A percentile compares a stretch with the other conserved stretches of the same genome.
These are phyloP conservation scores for Corythornis madagascariensis DNA, from an alignment of 2,113 vertebrate genomes.

Conservation along the genomic window DNA sequence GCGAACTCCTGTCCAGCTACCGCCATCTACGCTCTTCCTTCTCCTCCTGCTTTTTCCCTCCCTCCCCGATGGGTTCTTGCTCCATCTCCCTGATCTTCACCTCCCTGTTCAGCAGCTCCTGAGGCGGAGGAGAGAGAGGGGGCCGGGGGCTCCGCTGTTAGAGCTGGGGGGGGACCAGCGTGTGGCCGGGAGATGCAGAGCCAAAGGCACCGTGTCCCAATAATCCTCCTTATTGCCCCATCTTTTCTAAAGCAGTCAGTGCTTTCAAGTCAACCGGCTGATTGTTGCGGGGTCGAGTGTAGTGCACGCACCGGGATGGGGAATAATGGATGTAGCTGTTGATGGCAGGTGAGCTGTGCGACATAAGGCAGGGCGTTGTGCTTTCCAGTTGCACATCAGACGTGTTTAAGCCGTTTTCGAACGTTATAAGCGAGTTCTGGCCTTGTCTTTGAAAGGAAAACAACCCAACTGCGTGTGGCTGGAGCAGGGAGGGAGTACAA, in stretches of 20 bases:
- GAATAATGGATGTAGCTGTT: background rate
- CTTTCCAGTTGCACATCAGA: accelerated
- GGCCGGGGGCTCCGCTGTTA: background rate
- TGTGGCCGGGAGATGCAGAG: background rate
- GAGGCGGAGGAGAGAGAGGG: background rate
- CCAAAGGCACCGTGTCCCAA: background rate
- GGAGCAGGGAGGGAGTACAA: background rate
- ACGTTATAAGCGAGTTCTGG: background rate
- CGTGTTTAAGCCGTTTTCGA: background rate
- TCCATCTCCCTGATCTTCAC: background rate
- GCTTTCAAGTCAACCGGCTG: background rate
- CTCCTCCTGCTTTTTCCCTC: no score
- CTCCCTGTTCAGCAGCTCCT: background rate
- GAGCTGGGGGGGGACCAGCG: background rate
- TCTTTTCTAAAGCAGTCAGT: background rate
- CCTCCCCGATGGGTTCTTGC: background rate
- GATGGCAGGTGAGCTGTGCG: background rate
- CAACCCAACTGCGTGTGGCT: accelerated
- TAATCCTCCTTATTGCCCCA: background rate
- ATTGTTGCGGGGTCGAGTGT: background rate
- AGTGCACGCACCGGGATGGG: background rate
- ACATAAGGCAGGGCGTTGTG: background rate
- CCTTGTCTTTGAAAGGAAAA: background rate
- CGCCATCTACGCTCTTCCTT: background rate
- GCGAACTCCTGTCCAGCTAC: background rate